Percentiles rank a stretch among this genome's conserved stretches.
These are phyloP conservation scores for Zoroaster sp. DNA, from an alignment of 53 echinoderm and acorn worm species.

Conservation along the genomic window DNA sequence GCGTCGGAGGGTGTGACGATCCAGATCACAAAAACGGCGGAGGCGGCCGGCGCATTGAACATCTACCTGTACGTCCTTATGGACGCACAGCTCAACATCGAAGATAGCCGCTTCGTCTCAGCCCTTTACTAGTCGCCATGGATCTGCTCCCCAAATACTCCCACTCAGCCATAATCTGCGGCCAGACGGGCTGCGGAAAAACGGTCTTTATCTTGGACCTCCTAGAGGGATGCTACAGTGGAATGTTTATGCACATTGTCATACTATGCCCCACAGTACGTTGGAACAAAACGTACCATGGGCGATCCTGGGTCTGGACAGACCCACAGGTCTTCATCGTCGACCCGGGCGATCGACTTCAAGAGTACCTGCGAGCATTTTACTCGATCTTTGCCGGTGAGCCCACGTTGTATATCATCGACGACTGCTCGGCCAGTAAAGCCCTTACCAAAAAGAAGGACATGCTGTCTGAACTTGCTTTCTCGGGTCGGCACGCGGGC, in stretches of 20 bases:
- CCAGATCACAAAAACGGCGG: too few relatives aligned
- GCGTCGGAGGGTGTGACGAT: too few relatives aligned
- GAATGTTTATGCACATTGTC: too few relatives aligned
- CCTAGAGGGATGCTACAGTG: too few relatives aligned
- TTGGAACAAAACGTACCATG: not conserved
- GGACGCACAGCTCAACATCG: not conserved
- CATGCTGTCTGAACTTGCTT: slow-evolving; percentile 36
- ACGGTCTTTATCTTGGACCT: too few relatives aligned
- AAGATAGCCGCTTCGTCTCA: not conserved
- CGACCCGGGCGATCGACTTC: slow-evolving; percentile 10
- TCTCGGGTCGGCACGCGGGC: slow-evolving; percentile 10
- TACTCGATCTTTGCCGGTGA: slow-evolving; percentile 1
- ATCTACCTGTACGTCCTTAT: too few relatives aligned
- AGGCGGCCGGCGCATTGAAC: too few relatives aligned
- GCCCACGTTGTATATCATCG: too few relatives aligned
- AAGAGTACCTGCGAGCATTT: slow-evolving; percentile 14
- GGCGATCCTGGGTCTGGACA: not conserved
- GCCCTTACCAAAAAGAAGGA: slow-evolving; percentile 26
- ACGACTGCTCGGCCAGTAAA: not conserved
- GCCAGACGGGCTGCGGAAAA: too few relatives aligned
- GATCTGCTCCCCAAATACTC: too few relatives aligned
- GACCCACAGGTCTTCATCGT: slow-evolving; percentile 35
- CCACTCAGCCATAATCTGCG: too few relatives aligned
- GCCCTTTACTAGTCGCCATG: not conserved
- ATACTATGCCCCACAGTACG: too few relatives aligned